Evolutionary conservation across 2,113 vertebrate genomes (phyloP), one percentile per base, ranked within the genome.

Genomic region (Sardina pilchardus): DNA sequence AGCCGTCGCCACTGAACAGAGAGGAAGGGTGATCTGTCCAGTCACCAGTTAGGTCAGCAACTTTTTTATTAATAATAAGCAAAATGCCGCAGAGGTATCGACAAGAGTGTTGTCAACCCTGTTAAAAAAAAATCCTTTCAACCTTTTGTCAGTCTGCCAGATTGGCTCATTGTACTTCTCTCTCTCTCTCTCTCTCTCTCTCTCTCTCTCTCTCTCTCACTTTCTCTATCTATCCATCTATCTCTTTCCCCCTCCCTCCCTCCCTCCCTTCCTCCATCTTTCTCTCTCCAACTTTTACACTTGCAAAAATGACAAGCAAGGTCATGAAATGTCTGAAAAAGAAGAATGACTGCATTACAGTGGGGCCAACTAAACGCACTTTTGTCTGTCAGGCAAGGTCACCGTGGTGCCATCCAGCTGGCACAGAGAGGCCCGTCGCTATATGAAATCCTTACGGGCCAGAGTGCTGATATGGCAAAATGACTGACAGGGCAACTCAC

Each of bases 371-470:
- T 83, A 85, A 2, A n/a, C 83, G 89, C 63, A 34, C n/a, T 34
- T 71, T 71, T 71, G 84, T 84, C 90, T 91, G 80, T 86, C 89
- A 88, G 81, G 88, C 90, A 92, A 92, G 91, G 92, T 92, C 91
- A 90, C 84, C 45, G 4, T 83, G 88, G 84, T 85, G 87, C 86
- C 82, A 83, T 91, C 93, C 92, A 93, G 91, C 90, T 93, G 91
- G 92, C 92, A 91, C n/a, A 89, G 82, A 44, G 88, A 89, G 86
- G 84, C 85, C 89, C 88, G 84, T 34, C 87, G 86, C 71, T 81
- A 85, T 88, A 88, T 84, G 39, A 42, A 88, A 90, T 56, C 82
- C 59, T 83, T 34, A 9, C 19, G 53, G 81, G 83, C 43, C 59
- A 50, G 43, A 85, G 81, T 78, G 75, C 82, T 88, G 81, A 88